Evolutionary conservation across 2,888 invertebrate genomes (phyloP).

Genomic region (Pollenia amentaria): DNA sequence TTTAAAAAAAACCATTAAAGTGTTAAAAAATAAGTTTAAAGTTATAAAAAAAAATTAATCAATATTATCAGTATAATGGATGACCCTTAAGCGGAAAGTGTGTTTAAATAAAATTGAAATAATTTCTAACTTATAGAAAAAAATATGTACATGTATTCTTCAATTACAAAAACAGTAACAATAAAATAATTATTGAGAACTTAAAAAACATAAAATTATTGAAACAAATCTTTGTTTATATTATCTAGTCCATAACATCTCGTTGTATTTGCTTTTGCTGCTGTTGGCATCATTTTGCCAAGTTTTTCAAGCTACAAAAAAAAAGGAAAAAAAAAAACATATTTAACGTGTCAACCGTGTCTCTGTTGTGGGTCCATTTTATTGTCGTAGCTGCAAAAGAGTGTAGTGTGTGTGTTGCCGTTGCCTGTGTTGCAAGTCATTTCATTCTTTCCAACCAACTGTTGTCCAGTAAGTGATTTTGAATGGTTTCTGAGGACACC

Average conservation of each 20-base stretch:
- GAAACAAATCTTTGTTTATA: conserved; percentile 11
- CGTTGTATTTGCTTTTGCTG: neutral
- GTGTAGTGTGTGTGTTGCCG: neutral
- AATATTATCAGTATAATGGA: conserved; percentile 24
- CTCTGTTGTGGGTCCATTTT: neutral
- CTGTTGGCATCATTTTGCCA: conserved; percentile 8
- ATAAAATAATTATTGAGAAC: neutral
- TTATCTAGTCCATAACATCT: conserved; percentile 62
- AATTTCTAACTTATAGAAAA: neutral
- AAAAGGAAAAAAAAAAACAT: conserved; percentile 5
- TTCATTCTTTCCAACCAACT: conserved; percentile 35
- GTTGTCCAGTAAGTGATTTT: conserved; percentile 72
- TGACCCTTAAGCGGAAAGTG: conserved; percentile 39
- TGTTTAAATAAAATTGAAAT: neutral
- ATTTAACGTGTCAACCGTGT: conserved; percentile 45
- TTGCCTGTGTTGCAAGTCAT: conserved; percentile 1
- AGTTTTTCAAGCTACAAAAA: neutral
- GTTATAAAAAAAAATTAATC: neutral
- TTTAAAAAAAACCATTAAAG: neutral
- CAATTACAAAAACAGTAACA: neutral
- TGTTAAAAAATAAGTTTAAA: neutral
- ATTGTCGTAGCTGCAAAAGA: neutral
- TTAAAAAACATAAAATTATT: neutral
- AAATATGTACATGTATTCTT: conserved; percentile 9
- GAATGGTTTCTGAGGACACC: conserved; percentile 84